phyloP scores from a whole-genome alignment of 2,113 vertebrate genomes.

The Chaetops frenatus region DNA sequence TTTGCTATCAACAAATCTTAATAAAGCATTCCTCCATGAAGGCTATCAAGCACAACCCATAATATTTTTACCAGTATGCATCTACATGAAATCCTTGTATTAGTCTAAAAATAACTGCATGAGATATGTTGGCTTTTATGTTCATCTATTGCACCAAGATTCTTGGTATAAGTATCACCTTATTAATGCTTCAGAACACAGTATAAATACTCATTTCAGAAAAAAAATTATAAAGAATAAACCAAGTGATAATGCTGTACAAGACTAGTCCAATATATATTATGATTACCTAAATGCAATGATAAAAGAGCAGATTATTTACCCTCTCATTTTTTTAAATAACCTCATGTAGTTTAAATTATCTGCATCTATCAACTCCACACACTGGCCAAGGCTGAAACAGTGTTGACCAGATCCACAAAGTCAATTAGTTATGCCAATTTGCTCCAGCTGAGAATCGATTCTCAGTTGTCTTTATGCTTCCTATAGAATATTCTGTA shows the following conservation, averaged over 20 bases:
- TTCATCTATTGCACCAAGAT: neutral
- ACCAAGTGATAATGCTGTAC: neutral
- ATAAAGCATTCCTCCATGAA: neutral
- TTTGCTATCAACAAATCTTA: neutral
- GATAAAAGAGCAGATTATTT: slow-evolving; percentile 4
- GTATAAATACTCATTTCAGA: neutral
- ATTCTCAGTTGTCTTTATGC: neutral
- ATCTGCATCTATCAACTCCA: slow-evolving; percentile 26
- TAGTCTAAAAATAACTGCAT: neutral
- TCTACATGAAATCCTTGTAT: neutral
- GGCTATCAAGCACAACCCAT: neutral
- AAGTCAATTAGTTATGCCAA: slow-evolving; percentile 57
- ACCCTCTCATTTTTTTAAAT: neutral
- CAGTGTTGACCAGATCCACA: slow-evolving; percentile 3
- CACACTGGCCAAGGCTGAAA: neutral
- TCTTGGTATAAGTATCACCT: neutral
- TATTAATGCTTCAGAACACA: neutral
- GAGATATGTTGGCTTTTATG: neutral
- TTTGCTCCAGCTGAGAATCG: slow-evolving; percentile 40
- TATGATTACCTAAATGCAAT: neutral
- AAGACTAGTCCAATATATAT: neutral
- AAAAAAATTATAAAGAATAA: neutral
- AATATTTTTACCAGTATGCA: neutral
- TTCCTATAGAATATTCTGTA: slow-evolving; percentile 28
- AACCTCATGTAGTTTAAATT: slow-evolving; percentile 7